Evolutionary conservation across 2,888 invertebrate species (phyloP).

Genomic region (Acleris cristana): DNA sequence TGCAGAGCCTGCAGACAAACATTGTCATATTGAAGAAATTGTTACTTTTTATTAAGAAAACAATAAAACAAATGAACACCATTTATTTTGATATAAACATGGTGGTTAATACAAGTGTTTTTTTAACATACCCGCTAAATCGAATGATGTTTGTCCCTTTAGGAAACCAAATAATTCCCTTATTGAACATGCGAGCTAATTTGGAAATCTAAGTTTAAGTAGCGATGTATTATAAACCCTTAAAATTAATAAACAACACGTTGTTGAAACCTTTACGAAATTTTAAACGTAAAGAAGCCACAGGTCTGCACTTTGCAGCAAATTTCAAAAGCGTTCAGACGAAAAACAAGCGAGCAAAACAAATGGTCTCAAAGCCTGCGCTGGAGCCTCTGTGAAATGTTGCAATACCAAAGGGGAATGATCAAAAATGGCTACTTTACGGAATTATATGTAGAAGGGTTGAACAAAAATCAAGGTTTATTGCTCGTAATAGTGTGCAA

Average conservation of each 20-base stretch:
- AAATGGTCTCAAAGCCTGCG: constrained; percentile 39
- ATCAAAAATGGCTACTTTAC: constrained; percentile 68
- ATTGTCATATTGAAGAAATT: too few species aligned
- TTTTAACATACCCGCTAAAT: too few species aligned
- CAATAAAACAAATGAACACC: too few species aligned
- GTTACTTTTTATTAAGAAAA: too few species aligned
- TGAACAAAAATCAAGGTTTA: constrained; percentile 3
- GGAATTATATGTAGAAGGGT: background rate
- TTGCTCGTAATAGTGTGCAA: background rate
- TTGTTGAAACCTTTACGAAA: background rate
- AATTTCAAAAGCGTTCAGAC: constrained; percentile 10
- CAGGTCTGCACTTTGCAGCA: background rate
- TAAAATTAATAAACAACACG: background rate
- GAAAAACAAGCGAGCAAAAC: constrained; percentile 15
- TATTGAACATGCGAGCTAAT: too few species aligned
- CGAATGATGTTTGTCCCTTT: too few species aligned
- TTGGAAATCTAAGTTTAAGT: too few species aligned
- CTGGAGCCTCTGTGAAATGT: constrained; percentile 65
- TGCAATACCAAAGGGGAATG: constrained; percentile 71
- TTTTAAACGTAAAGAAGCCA: constrained; percentile 4
- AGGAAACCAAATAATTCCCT: too few species aligned
- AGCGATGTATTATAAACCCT: background rate
- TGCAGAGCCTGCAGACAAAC: too few species aligned
- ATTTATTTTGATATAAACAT: too few species aligned
- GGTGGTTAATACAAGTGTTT: too few species aligned